These are phyloP conservation scores for Andrena trimmerana DNA, from an alignment of 2,888 invertebrate species.

Conservation along the genomic window DNA sequence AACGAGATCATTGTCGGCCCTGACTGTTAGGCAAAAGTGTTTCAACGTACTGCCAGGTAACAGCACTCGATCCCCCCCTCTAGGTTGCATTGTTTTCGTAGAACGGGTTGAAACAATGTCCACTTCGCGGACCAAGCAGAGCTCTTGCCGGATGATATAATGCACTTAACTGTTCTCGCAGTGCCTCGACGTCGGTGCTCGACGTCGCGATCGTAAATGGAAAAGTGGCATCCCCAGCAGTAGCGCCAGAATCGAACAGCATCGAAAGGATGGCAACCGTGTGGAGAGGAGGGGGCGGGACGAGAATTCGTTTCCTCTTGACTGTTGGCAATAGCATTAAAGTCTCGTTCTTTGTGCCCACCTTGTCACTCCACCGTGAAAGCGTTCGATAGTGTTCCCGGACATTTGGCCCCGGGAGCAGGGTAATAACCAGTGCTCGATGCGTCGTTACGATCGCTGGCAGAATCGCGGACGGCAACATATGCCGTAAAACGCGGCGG, in stretches of 20 bases:
- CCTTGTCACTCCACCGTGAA: slow-evolving; percentile 66
- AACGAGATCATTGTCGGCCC: slow-evolving; percentile 63
- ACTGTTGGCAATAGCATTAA: slow-evolving; percentile 67
- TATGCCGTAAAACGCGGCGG: slow-evolving; percentile 11
- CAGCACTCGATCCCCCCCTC: slow-evolving; percentile 53
- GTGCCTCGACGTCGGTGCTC: slow-evolving; percentile 26
- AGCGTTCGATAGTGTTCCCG: slow-evolving; percentile 44
- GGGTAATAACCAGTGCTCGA: not conserved
- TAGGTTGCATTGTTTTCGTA: slow-evolving; percentile 55
- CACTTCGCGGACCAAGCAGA: slow-evolving; percentile 44
- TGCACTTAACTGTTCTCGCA: slow-evolving; percentile 60
- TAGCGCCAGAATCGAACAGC: slow-evolving; percentile 19
- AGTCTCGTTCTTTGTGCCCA: slow-evolving; percentile 71
- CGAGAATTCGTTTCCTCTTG: slow-evolving; percentile 73
- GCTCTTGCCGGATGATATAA: slow-evolving; percentile 60
- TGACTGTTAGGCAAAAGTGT: slow-evolving; percentile 63
- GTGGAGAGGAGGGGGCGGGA: slow-evolving; percentile 11
- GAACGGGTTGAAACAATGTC: slow-evolving; percentile 69
- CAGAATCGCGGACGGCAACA: slow-evolving; percentile 16
- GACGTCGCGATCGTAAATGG: slow-evolving; percentile 57
- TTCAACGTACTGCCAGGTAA: slow-evolving; percentile 60
- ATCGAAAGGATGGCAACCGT: slow-evolving; percentile 10
- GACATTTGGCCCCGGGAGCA: slow-evolving; percentile 45
- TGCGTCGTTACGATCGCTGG: not conserved
- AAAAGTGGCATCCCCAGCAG: slow-evolving; percentile 60